Evolutionary conservation across 2,797 vertebrate species (phyloP), one percentile per base, ranked within the genome.

Genomic region (Betta splendens): DNA sequence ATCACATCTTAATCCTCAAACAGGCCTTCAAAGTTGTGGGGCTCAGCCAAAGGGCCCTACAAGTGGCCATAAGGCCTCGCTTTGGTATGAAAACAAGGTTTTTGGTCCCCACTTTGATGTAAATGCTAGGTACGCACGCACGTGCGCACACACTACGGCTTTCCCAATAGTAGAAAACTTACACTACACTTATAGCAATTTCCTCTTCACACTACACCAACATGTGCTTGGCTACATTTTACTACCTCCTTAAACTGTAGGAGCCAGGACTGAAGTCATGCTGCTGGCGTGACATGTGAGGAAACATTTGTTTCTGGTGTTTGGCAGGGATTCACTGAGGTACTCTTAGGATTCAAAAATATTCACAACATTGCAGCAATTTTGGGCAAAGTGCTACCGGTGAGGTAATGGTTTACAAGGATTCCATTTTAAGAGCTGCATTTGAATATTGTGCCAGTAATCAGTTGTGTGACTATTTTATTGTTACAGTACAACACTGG

Each of bases 181-280:
- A 69, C 61, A 66, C 56, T 70, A 80, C 65, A 76, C 75, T 62
- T 49, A 53, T n/a, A 73, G 75, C 75, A 80, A 79, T 84, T 85
- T 83, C 79, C 77, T 84, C 68, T 80, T 68, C 35, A 55, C 54
- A 21, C 74, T 46, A 37, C 69, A 75, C 60, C 58, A 79, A 64
- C 62, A 77, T 77, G 69, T 68, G 63, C 73, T 78, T 55, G 66
- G 78, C 59, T 76, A 68, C 50, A 48, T 84, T 85, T 86, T 80
- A 84, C 76, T 75, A 48, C 71, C 76, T 79, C 64, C 72, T 83
- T 76, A 80, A 83, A 76, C 53, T 18, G 48, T 28, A n/a, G 69
- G 40, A 71, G 80, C 85, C 85, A 87, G 81, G 69, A 72, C 56
- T 83, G 81, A 87, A 87, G 88, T 91, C 87, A 91, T 85, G 78